Evolutionary conservation across 2,888 invertebrate species (phyloP).

Genomic region (Julus scandinavius): DNA sequence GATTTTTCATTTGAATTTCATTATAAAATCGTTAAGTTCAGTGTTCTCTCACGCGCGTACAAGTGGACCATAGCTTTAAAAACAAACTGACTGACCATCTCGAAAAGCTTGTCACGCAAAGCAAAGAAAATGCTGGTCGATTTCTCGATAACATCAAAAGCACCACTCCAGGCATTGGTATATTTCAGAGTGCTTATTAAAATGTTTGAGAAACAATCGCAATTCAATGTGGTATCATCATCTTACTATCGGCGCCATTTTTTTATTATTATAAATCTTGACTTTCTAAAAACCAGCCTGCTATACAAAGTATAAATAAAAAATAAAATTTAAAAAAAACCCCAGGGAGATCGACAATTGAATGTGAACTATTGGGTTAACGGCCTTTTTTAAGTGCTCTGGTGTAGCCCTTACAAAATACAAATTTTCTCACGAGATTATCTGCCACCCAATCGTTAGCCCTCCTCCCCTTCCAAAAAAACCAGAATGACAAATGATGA

Average conservation of each 20-base stretch:
- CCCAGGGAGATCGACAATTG: neutral
- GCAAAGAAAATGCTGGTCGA: conserved; percentile 14
- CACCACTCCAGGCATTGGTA: neutral
- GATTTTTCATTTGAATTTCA: conserved; percentile 34
- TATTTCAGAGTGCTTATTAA: conserved; percentile 11
- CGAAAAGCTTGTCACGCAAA: conserved; percentile 23
- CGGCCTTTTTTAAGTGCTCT: neutral
- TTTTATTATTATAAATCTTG: neutral
- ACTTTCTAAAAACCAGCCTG: neutral
- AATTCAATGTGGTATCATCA: conserved; percentile 4
- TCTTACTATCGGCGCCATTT: neutral
- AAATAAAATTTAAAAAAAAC: neutral
- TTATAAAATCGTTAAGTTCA: neutral
- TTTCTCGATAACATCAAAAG: conserved; percentile 25
- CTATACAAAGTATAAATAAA: no score
- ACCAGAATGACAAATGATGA: neutral
- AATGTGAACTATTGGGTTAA: neutral
- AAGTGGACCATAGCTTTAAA: neutral
- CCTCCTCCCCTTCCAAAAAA: neutral
- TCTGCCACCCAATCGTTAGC: neutral
- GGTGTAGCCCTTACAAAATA: neutral
- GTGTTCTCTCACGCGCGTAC: conserved; percentile 20
- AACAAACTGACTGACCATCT: conserved; percentile 20
- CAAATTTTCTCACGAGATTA: conserved; percentile 1
- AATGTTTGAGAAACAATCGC: neutral